Conservation (phyloP, 2,113 vertebrate genomes). For the Amazona guildingii region DNA sequence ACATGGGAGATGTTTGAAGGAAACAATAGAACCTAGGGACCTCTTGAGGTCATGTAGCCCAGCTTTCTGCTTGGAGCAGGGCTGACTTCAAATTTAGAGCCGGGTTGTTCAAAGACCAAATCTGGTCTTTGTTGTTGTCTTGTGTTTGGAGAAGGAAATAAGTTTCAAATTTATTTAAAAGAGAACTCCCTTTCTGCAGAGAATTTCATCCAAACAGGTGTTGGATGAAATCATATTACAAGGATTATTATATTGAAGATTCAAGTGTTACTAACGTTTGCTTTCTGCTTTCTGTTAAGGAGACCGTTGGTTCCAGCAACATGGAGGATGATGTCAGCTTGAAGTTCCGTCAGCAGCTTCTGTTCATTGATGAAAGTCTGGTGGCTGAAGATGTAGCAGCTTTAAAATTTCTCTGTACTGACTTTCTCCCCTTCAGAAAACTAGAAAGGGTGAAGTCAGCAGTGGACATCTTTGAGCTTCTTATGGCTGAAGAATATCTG, state of each 20-base stretch:
- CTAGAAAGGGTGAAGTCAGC: constrained; percentile 50
- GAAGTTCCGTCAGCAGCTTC: constrained; percentile 42
- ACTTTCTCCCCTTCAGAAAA: constrained; percentile 23
- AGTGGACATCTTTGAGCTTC: constrained; percentile 61
- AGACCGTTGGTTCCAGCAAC: neutral
- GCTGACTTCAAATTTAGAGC: neutral
- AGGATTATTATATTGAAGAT: neutral
- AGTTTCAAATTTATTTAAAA: constrained; percentile 8
- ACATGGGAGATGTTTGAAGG: neutral
- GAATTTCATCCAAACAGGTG: neutral
- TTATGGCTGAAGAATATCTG: constrained; percentile 37
- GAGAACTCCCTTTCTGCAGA: neutral
- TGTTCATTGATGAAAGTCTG: constrained; percentile 46
- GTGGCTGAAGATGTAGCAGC: constrained; percentile 57
- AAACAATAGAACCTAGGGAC: neutral
- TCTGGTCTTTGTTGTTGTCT: neutral
- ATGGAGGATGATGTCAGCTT: neutral
- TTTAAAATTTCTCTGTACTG: constrained; percentile 77
- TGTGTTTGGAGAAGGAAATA: neutral
- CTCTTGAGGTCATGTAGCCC: neutral
- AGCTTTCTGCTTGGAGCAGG: neutral
- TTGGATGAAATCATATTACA: neutral
- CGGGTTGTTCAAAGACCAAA: neutral
- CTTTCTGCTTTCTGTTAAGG: neutral
- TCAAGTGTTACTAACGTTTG: neutral